Conservation (phyloP, 2,113 vertebrate genomes). For the Nannobrachium achirus region DNA sequence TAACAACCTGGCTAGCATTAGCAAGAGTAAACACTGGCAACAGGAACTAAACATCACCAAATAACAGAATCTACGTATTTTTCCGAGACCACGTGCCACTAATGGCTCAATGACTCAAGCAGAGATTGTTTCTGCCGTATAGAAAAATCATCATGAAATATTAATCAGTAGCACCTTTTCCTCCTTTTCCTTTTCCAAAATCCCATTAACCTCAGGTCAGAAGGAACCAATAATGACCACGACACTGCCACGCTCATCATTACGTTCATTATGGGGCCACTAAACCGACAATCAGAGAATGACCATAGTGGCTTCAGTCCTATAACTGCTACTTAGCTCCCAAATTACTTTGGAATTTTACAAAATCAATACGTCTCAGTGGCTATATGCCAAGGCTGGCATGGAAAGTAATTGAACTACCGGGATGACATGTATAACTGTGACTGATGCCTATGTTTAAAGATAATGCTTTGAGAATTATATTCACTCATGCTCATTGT, state of each 20-base stretch:
- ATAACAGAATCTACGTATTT: too few species aligned
- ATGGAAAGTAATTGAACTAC: constrained; percentile 19
- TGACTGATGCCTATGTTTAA: too few species aligned
- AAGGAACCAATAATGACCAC: background rate
- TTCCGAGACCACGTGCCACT: background rate
- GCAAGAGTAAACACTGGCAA: constrained; percentile 50
- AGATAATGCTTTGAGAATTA: too few species aligned
- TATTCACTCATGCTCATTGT: too few species aligned
- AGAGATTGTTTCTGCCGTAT: constrained; percentile 9
- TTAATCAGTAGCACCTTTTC: background rate
- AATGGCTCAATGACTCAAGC: background rate
- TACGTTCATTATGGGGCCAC: background rate
- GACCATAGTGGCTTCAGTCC: background rate
- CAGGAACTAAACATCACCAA: constrained; percentile 26
- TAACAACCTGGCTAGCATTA: constrained; percentile 67
- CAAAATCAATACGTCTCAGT: background rate
- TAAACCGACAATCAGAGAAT: constrained; percentile 7
- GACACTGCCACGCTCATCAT: constrained; percentile 5
- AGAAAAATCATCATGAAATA: background rate
- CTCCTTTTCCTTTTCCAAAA: background rate
- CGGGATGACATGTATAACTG: background rate
- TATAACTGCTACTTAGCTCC: background rate
- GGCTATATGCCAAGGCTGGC: constrained; percentile 13
- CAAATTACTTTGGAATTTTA: background rate
- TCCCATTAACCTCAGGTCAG: constrained; percentile 37